A percentile compares a stretch with the other conserved stretches of the same genome.
Evolutionary conservation across 2,113 vertebrate species (phyloP).

Genomic region (Xenopus borealis): DNA sequence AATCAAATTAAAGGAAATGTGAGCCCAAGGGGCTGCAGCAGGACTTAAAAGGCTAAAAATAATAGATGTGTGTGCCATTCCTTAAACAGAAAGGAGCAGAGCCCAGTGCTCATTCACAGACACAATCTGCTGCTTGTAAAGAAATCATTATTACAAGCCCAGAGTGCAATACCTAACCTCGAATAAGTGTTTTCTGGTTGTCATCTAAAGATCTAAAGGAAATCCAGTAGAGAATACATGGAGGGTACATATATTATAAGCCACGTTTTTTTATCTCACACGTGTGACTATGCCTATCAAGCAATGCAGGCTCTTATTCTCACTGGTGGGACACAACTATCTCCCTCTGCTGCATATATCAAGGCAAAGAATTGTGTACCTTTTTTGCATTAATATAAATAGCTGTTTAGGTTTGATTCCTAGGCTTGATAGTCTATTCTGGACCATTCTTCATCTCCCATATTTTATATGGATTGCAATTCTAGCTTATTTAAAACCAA

Average conservation of each 20-base stretch:
- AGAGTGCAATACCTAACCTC: conserved; percentile 63
- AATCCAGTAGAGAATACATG: conserved; percentile 69
- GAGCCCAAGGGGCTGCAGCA: neutral
- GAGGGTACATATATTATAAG: conserved; percentile 70
- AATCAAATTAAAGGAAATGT: conserved; percentile 8
- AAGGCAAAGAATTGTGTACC: conserved; percentile 72
- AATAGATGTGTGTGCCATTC: conserved; percentile 19
- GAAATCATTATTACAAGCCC: conserved; percentile 60
- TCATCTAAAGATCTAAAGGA: conserved; percentile 68
- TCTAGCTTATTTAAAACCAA: conserved; percentile 74
- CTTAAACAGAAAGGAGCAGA: conserved; percentile 1
- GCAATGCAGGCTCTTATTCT: conserved; percentile 74
- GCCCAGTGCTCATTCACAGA: conserved; percentile 46
- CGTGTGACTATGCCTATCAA: conserved; percentile 75
- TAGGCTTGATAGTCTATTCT: conserved; percentile 64
- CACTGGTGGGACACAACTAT: conserved; percentile 73
- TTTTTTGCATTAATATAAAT: conserved; percentile 86
- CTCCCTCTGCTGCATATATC: conserved; percentile 77
- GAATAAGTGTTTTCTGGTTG: conserved; percentile 76
- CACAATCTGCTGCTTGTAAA: conserved; percentile 51
- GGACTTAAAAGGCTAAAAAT: conserved; percentile 10
- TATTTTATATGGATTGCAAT: conserved; percentile 70
- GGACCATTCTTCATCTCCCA: conserved; percentile 73
- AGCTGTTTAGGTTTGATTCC: conserved; percentile 78
- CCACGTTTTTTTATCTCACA: conserved; percentile 73